These are phyloP conservation scores for Lordiphosa collinella DNA, from an alignment of 1,140 invertebrate genomes.

Conservation along the genomic window DNA sequence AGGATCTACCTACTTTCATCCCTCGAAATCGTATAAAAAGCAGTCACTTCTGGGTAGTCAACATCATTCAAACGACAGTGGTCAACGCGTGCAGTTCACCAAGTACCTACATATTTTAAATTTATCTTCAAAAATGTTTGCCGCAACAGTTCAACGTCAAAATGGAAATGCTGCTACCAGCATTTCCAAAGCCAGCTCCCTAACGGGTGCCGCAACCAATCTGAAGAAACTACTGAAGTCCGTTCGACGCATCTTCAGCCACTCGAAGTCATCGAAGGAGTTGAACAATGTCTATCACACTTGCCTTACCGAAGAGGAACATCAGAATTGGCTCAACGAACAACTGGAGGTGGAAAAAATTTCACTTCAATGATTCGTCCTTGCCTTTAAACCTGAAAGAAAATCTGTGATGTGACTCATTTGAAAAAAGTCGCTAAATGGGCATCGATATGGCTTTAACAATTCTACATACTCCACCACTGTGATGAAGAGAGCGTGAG, in stretches of 20 bases:
- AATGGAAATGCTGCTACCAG: conserved; percentile 5
- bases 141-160: conserved; percentile 16
- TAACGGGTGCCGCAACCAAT: conserved; percentile 47
- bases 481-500: conserved; percentile 57
- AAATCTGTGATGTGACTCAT: conserved; percentile 53
- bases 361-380: conserved; percentile 3
- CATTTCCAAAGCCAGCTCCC: conserved; percentile 31
- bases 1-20: conserved; percentile 3
- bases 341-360: conserved; percentile 40
- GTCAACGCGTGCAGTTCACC: conserved; percentile 28
- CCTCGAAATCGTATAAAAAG: conserved; percentile 26
- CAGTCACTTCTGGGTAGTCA: neutral
- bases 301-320: conserved; percentile 52
- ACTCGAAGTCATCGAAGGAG: conserved; percentile 19
- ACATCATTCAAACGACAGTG: conserved; percentile 48
- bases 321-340: conserved; percentile 68
- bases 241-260: conserved; percentile 44
- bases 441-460: conserved; percentile 48
- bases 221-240: conserved; percentile 54
- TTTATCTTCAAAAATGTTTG: conserved; percentile 35
- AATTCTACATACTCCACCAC: conserved; percentile 9
- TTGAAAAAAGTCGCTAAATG: conserved; percentile 28
- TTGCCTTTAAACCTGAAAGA: neutral
- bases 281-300: conserved; percentile 6
- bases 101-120: neutral